These are phyloP conservation scores for Danio kyathit DNA, from an alignment of 2,797 vertebrate species.

Conservation along the genomic window DNA sequence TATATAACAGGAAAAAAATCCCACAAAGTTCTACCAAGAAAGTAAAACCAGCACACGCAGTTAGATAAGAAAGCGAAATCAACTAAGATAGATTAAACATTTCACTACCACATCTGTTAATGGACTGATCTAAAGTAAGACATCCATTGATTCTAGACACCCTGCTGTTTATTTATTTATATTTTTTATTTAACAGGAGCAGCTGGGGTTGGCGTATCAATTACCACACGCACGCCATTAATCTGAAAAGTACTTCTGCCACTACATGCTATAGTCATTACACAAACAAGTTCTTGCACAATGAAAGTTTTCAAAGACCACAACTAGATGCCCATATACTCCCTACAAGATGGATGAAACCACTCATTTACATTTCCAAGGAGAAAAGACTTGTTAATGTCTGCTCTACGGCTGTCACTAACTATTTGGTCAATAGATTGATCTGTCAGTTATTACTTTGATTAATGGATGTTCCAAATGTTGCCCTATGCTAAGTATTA, in stretches of 20 bases:
- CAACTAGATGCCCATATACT: slow-evolving; percentile 17
- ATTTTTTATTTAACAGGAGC: slow-evolving; percentile 45
- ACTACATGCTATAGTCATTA: slow-evolving; percentile 32
- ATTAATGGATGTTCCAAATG: not conserved
- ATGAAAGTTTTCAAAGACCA: slow-evolving; percentile 19
- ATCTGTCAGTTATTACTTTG: not conserved
- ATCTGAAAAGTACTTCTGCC: slow-evolving; percentile 39
- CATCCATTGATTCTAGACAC: slow-evolving; percentile 35
- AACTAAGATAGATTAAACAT: slow-evolving; percentile 21
- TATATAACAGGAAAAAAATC: not conserved
- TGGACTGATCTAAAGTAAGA: slow-evolving; percentile 33
- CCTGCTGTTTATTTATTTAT: slow-evolving; percentile 40
- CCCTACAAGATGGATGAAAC: slow-evolving; percentile 14
- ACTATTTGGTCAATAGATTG: not conserved
- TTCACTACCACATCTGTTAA: slow-evolving; percentile 19
- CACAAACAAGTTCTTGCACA: not conserved
- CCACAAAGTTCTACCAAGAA: slow-evolving; percentile 12
- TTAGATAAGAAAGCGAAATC: slow-evolving; percentile 36
- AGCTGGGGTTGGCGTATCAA: slow-evolving; percentile 45
- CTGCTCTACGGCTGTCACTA: not conserved
- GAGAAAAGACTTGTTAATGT: slow-evolving; percentile 10
- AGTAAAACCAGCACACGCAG: slow-evolving; percentile 26
- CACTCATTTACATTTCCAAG: slow-evolving; percentile 28
- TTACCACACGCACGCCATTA: slow-evolving; percentile 25
- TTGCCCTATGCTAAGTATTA: not conserved